These are phyloP conservation scores for Enteromius afrohamiltoni DNA, from an alignment of 2,797 vertebrate genomes.

Conservation along the genomic window DNA sequence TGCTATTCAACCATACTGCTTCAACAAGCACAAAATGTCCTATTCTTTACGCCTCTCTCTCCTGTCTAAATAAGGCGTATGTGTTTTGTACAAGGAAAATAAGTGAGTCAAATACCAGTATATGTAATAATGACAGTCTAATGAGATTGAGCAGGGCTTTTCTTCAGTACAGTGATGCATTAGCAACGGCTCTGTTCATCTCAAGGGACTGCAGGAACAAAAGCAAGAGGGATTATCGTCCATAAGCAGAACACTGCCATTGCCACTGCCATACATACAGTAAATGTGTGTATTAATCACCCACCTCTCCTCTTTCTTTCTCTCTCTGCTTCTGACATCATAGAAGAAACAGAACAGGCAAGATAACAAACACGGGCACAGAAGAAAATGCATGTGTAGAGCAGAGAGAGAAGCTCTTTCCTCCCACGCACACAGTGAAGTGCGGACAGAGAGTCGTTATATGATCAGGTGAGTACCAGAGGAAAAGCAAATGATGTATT, in stretches of 20 bases:
- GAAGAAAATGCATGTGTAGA: background rate
- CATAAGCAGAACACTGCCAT: constrained; percentile 29
- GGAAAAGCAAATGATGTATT: constrained; percentile 22
- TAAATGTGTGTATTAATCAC: constrained; percentile 22
- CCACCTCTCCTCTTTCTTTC: background rate
- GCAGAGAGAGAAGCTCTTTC: constrained; percentile 20
- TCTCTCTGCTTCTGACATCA: constrained; percentile 4
- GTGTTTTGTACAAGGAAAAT: constrained; percentile 20
- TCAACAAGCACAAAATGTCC: constrained; percentile 14
- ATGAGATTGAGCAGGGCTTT: constrained; percentile 36
- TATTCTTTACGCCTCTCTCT: constrained; percentile 4
- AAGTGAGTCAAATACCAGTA: constrained; percentile 9
- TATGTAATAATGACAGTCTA: constrained; percentile 44
- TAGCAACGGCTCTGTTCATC: constrained; percentile 48
- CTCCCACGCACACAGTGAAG: constrained; percentile 29
- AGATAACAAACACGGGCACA: background rate
- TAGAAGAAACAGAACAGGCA: background rate
- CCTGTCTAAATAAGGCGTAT: background rate
- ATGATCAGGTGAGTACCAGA: constrained; percentile 36
- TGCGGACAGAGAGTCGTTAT: constrained; percentile 17
- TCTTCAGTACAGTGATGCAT: constrained; percentile 35
- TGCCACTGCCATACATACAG: constrained; percentile 10
- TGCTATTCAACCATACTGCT: background rate
- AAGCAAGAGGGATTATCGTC: constrained; percentile 50
- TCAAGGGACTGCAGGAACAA: constrained; percentile 29